Percentiles rank a stretch among this genome's conserved stretches.
Evolutionary conservation across 2,888 invertebrate species (phyloP).

Genomic region (Volucella bombylans): DNA sequence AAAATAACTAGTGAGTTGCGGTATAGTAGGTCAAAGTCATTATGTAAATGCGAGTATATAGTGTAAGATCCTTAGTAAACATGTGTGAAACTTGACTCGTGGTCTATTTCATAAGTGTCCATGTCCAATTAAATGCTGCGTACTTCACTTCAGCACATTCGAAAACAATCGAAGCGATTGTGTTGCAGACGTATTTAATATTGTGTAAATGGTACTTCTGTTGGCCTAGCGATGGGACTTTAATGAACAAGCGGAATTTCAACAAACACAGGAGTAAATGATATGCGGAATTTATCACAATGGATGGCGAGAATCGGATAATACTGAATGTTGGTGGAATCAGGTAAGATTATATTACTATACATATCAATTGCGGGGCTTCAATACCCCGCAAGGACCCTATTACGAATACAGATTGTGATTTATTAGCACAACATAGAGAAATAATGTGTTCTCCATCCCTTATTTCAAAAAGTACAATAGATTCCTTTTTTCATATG

Average conservation of each 20-base stretch:
- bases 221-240: conserved; percentile 51
- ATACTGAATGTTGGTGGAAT: conserved; percentile 97
- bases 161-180: conserved; percentile 25
- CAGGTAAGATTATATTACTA: conserved; percentile 83
- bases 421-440: no score
- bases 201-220: conserved; percentile 7
- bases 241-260: conserved; percentile 38
- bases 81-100: conserved; percentile 18
- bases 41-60: conserved; percentile 8
- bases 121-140: conserved; percentile 23
- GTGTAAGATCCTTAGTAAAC: neutral
- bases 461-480: no score
- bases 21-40: neutral
- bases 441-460: no score
- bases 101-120: neutral
- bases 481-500: no score
- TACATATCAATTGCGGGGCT: neutral
- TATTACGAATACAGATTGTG: no score
- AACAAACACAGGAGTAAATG: conserved; percentile 41
- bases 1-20: neutral
- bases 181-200: conserved; percentile 23
- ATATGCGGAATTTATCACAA: conserved; percentile 79
- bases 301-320: conserved; percentile 96
- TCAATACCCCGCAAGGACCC: neutral
- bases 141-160: conserved; percentile 3